Conservation (phyloP, 2,113 vertebrate genomes). For the Eclectus roratus region DNA sequence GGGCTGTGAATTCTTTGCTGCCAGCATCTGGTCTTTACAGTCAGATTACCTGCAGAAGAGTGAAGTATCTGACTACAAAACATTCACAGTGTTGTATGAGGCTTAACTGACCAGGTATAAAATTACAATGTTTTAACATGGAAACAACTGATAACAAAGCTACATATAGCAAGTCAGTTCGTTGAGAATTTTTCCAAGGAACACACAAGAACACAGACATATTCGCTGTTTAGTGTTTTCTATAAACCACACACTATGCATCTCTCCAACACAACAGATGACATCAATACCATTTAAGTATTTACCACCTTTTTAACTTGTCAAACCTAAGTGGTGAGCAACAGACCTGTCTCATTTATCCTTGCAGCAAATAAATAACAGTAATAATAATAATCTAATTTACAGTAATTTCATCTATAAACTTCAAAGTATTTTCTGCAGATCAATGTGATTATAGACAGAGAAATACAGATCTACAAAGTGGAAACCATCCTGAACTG, state of each 20-base stretch:
- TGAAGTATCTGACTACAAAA: neutral
- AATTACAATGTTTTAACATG: rapidly evolving
- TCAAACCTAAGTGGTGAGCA: neutral
- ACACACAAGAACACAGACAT: neutral
- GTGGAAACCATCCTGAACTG: neutral
- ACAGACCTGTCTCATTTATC: neutral
- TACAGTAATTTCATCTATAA: neutral
- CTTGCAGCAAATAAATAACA: neutral
- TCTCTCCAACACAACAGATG: neutral
- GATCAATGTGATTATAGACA: neutral
- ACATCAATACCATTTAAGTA: neutral
- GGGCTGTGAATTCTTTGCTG: neutral
- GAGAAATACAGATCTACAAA: neutral
- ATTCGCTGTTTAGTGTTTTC: neutral
- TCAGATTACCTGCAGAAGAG: neutral
- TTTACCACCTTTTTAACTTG: neutral
- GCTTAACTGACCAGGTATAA: neutral
- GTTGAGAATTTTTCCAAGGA: neutral
- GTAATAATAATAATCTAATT: neutral
- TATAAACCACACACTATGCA: neutral
- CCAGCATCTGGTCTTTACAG: neutral
- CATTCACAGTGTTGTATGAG: rapidly evolving
- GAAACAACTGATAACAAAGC: neutral
- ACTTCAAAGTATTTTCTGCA: neutral
- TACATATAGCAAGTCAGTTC: neutral